Evolutionary conservation across 2,113 vertebrate species (phyloP).

Genomic region (Zapornia atra): DNA sequence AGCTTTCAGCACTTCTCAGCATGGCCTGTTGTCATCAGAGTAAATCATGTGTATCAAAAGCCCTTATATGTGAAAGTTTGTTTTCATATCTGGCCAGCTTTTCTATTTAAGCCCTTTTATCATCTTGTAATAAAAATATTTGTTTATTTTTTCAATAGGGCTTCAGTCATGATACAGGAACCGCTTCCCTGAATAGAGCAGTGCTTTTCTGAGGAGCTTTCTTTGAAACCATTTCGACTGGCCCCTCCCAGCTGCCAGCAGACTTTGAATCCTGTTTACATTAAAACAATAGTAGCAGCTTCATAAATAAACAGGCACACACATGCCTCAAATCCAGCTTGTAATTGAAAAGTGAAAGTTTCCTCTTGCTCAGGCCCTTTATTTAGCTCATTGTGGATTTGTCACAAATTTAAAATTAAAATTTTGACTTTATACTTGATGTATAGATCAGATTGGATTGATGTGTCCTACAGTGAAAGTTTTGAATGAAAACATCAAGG

Average conservation of each 20-base stretch:
- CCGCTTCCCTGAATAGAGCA: slow-evolving; percentile 70
- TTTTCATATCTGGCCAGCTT: slow-evolving; percentile 80
- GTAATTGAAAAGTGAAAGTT: slow-evolving; percentile 49
- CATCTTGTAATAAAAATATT: slow-evolving; percentile 81
- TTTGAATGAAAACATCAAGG: slow-evolving; percentile 41
- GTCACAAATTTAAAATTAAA: neutral
- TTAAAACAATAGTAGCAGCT: slow-evolving; percentile 79
- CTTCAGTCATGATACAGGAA: slow-evolving; percentile 74
- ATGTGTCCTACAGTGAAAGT: neutral
- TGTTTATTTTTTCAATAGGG: slow-evolving; percentile 79
- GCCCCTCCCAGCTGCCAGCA: slow-evolving; percentile 72
- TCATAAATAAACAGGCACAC: slow-evolving; percentile 73
- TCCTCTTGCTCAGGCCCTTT: slow-evolving; percentile 32
- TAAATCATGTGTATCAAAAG: slow-evolving; percentile 81
- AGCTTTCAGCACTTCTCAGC: slow-evolving; percentile 76
- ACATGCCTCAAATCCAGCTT: slow-evolving; percentile 34
- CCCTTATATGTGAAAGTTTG: slow-evolving; percentile 78
- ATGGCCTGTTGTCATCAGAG: slow-evolving; percentile 74
- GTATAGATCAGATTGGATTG: neutral
- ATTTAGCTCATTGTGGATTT: neutral
- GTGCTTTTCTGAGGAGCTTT: slow-evolving; percentile 71
- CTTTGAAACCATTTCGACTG: slow-evolving; percentile 72
- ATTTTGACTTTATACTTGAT: slow-evolving; percentile 43
- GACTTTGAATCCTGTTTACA: slow-evolving; percentile 76
- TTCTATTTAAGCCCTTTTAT: slow-evolving; percentile 77